phyloP scores from a whole-genome alignment of 2,113 vertebrate genomes.

The Morone saxatilis region DNA sequence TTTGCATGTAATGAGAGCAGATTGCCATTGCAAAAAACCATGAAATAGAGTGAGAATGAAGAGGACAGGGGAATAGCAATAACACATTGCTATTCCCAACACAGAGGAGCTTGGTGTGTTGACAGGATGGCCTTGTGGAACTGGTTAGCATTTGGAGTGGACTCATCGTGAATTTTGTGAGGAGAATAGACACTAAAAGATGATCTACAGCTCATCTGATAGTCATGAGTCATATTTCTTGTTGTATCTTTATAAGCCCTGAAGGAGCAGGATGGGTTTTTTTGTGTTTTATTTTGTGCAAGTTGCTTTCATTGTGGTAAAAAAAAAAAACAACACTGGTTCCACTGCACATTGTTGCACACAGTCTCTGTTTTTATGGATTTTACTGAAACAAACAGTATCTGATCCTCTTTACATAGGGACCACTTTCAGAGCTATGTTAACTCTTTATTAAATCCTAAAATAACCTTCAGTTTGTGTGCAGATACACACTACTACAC shows the following conservation, averaged over 20 bases:
- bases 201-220: constrained; percentile 12
- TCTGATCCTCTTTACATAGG: background rate
- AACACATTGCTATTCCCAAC: background rate
- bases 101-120: background rate
- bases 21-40: background rate
- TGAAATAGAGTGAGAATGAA: background rate
- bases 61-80: background rate
- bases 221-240: constrained; percentile 3
- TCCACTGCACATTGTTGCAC: background rate
- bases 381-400: background rate
- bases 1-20: background rate
- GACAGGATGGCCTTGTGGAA: constrained; percentile 32
- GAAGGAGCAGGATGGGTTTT: background rate
- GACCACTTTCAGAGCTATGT: background rate
- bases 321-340: background rate
- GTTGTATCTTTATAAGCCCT: constrained; percentile 1
- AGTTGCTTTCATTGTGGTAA: background rate
- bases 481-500: background rate
- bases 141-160: constrained; percentile 20
- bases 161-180: constrained; percentile 8
- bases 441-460: background rate
- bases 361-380: background rate
- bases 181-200: no score
- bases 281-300: background rate
- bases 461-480: background rate